Conservation (phyloP, 2,888 invertebrate species). For the Drosophila mimetica region DNA sequence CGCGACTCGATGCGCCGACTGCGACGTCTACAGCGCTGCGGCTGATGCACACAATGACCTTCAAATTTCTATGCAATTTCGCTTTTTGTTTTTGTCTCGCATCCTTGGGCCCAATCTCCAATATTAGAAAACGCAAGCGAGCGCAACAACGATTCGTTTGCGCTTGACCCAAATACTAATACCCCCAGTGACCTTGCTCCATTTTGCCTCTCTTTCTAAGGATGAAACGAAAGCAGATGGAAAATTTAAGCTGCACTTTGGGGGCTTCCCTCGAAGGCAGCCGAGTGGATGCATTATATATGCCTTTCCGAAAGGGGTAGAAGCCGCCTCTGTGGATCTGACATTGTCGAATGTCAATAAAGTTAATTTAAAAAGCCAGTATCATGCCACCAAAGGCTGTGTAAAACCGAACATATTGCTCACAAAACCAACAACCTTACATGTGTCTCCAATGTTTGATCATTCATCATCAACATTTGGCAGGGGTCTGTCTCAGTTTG, state of each 20-base stretch:
- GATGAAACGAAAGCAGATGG: slow-evolving; percentile 14
- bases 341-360: slow-evolving; percentile 78
- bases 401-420: neutral
- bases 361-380: slow-evolving; percentile 10
- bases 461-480: slow-evolving; percentile 29
- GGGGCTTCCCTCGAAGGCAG: slow-evolving; percentile 62
- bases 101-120: slow-evolving; percentile 83
- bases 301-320: neutral
- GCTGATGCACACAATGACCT: slow-evolving; percentile 60
- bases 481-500: slow-evolving; percentile 24
- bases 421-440: neutral
- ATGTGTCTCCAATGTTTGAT: slow-evolving; percentile 12
- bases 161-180: slow-evolving; percentile 82
- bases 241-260: slow-evolving; percentile 60
- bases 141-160: slow-evolving; percentile 50
- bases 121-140: slow-evolving; percentile 76
- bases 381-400: neutral
- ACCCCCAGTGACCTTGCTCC: slow-evolving; percentile 62
- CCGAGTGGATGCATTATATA: slow-evolving; percentile 10
- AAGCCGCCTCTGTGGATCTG: slow-evolving; percentile 49
- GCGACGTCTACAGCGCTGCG: slow-evolving; percentile 33
- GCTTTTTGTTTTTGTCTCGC: slow-evolving; percentile 53
- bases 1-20: slow-evolving; percentile 22
- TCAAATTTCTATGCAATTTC: slow-evolving; percentile 68
- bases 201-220: slow-evolving; percentile 46